Percentiles rank a stretch among this genome's conserved stretches.
Conservation (phyloP, 2,888 invertebrate species). For the Athripsodes cinereus region DNA sequence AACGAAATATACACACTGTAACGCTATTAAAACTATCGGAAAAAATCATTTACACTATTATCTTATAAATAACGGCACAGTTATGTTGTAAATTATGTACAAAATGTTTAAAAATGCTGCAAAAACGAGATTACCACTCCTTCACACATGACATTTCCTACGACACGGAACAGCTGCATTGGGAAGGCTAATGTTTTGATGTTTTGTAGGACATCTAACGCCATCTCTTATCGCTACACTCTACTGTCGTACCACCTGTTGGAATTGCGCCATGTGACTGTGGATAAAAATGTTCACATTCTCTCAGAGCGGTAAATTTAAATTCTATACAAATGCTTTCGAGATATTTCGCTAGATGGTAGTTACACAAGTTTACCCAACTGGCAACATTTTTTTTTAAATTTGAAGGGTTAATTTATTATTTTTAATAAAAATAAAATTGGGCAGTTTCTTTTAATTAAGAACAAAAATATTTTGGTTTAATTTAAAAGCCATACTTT, state of each 20-base stretch:
- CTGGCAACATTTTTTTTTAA: too few species aligned
- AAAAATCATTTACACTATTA: neutral
- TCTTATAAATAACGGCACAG: neutral
- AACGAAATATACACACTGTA: slow-evolving; percentile 15
- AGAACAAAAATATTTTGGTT: too few species aligned
- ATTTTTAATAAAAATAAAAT: neutral
- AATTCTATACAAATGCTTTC: neutral
- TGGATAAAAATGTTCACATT: neutral
- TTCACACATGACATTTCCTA: slow-evolving; percentile 19
- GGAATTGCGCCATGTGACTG: slow-evolving; percentile 7
- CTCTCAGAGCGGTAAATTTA: neutral
- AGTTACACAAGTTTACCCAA: too few species aligned
- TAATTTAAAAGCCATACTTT: too few species aligned
- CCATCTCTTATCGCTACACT: slow-evolving; percentile 22
- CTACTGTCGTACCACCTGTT: slow-evolving; percentile 22
- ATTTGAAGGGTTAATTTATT: too few species aligned
- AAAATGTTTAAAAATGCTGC: slow-evolving; percentile 16
- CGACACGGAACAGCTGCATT: slow-evolving; percentile 21
- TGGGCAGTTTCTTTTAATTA: neutral
- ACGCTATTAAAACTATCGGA: slow-evolving; percentile 6
- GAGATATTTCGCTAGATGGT: neutral
- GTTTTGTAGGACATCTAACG: slow-evolving; percentile 16
- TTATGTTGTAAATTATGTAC: slow-evolving; percentile 3
- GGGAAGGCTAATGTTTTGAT: neutral
- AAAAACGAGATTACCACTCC: slow-evolving; percentile 22